Conservation (phyloP, 2,113 vertebrate genomes). For the Boleophthalmus pectinirostris region DNA sequence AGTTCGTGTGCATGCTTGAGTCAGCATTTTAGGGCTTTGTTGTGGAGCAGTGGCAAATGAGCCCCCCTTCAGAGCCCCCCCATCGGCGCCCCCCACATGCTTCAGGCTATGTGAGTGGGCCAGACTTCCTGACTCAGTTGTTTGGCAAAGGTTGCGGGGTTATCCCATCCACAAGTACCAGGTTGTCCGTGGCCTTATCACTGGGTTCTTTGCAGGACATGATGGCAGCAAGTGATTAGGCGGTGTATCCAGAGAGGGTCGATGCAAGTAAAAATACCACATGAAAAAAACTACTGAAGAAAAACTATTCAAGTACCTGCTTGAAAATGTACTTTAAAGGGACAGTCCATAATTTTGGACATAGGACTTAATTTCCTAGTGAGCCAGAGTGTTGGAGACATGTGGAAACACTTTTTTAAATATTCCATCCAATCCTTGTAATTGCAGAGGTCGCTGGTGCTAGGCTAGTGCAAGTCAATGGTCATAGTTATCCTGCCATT, state of each 20-base stretch:
- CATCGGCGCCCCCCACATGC: not conserved
- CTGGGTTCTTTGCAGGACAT: conserved; percentile 31
- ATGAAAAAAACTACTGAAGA: no score
- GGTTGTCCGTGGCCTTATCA: conserved; percentile 28
- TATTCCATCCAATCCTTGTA: no score
- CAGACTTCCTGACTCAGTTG: conserved; percentile 77
- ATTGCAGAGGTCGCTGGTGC: no score
- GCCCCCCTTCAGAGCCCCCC: conserved; percentile 20
- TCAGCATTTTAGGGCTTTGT: conserved; percentile 74
- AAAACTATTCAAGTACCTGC: no score
- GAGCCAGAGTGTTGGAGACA: no score
- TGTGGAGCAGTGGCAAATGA: conserved; percentile 29
- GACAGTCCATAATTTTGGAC: no score
- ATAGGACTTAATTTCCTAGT: no score
- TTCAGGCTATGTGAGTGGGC: conserved; percentile 60
- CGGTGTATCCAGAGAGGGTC: not conserved
- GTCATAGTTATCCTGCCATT: no score
- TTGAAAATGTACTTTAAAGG: no score
- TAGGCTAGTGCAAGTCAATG: no score
- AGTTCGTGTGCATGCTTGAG: conserved; percentile 60
- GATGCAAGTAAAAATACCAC: no score
- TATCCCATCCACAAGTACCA: conserved; percentile 25
- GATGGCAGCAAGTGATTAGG: conserved; percentile 41
- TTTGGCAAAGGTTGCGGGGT: conserved; percentile 42
- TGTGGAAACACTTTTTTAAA: no score